A percentile compares a stretch with the other conserved stretches of the same genome.
These are phyloP conservation scores for Zaprionus ornatus DNA, from an alignment of 1,140 invertebrate genomes.

Conservation along the genomic window DNA sequence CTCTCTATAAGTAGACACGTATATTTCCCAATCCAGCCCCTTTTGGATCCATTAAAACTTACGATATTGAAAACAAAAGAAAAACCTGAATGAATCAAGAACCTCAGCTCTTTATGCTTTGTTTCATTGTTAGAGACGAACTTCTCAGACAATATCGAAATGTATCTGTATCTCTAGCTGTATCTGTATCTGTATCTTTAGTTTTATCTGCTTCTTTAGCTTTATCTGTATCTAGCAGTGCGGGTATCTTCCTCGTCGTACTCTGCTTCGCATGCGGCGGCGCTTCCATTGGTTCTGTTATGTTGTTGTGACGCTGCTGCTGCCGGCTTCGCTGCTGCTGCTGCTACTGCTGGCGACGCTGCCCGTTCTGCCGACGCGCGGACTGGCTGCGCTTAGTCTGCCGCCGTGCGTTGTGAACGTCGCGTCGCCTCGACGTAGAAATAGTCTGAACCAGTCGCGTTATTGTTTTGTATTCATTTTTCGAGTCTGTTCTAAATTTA, in stretches of 20 bases:
- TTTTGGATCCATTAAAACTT: not conserved
- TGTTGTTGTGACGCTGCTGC: slow-evolving; percentile 6
- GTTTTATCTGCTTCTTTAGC: not conserved
- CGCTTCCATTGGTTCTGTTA: slow-evolving; percentile 18
- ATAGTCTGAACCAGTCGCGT: slow-evolving; percentile 3
- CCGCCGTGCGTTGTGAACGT: slow-evolving; percentile 62
- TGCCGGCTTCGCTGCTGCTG: slow-evolving; percentile 12
- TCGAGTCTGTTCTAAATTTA: slow-evolving; percentile 67
- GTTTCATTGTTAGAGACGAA: not conserved
- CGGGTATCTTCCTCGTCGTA: slow-evolving; percentile 27
- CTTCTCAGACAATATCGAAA: not conserved
- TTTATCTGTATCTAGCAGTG: not conserved
- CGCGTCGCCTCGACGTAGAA: slow-evolving; percentile 43
- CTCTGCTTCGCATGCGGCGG: not conserved
- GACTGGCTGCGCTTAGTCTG: slow-evolving; percentile 55
- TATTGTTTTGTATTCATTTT: slow-evolving; percentile 21
- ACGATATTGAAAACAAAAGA: not conserved
- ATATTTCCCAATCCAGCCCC: not conserved
- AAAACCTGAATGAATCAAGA: not conserved
- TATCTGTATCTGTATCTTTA: not conserved
- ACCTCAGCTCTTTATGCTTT: not conserved
- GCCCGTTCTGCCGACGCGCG: slow-evolving; percentile 4
- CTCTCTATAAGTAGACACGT: not conserved
- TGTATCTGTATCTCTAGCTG: not conserved
- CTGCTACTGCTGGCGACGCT: slow-evolving; percentile 5